phyloP scores from a whole-genome alignment of 2,113 vertebrate species.

The Amphilophus citrinellus region DNA sequence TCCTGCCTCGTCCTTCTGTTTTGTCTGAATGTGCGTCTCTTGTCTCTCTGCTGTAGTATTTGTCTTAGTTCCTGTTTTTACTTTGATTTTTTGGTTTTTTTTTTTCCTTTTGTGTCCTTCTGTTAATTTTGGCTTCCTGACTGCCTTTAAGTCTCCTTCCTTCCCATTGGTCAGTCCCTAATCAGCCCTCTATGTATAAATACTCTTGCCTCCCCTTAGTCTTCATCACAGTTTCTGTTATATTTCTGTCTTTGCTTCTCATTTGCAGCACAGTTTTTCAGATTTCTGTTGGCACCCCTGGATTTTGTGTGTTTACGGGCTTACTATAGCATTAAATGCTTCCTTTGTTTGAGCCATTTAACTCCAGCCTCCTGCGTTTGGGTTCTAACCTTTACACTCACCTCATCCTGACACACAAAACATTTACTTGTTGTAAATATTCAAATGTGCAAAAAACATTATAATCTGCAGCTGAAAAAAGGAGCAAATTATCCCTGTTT shows the following conservation, averaged over 20 bases:
- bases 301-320: background rate
- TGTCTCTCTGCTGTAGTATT: background rate
- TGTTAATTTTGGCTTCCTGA: no score
- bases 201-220: background rate
- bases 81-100: no score
- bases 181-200: background rate
- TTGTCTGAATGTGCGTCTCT: background rate
- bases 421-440: background rate
- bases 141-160: no score
- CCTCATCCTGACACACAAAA: background rate
- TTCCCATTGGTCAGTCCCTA: no score
- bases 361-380: no score
- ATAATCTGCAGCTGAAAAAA: background rate
- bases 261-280: background rate
- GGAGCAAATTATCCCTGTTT: background rate
- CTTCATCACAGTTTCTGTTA: background rate
- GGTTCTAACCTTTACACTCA: no score
- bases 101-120: no score
- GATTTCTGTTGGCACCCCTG: background rate
- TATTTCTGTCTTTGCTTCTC: background rate
- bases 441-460: background rate
- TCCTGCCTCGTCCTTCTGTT: rapidly evolving
- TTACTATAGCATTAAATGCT: background rate
- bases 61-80: background rate
- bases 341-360: no score